Evolutionary conservation across 2,888 invertebrate species (phyloP).

Genomic region (Acanthococcus lagerstroemiae): DNA sequence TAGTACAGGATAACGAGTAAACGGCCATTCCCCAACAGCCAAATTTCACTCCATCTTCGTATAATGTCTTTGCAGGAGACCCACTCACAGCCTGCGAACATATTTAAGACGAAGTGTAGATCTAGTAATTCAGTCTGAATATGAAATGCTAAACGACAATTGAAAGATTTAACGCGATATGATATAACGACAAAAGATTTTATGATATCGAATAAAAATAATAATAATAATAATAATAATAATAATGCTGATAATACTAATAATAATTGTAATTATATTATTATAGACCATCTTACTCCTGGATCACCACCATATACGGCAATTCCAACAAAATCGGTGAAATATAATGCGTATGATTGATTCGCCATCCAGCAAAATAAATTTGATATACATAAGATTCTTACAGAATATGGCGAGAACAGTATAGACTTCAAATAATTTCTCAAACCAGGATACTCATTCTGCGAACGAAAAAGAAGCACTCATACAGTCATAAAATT

Average conservation of each 20-base stretch:
- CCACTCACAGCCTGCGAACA: constrained; percentile 58
- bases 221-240: too few species aligned
- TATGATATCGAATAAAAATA: neutral
- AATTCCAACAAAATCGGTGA: constrained; percentile 92
- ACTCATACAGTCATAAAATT: neutral
- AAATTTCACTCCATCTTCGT: constrained; percentile 85
- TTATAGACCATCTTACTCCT: too few species aligned
- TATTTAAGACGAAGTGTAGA: too few species aligned
- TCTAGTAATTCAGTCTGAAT: too few species aligned
- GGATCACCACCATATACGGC: constrained; percentile 78
- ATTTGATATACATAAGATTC: constrained; percentile 82
- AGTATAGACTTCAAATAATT: constrained; percentile 81
- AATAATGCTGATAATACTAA: too few species aligned
- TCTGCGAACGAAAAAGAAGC: neutral
- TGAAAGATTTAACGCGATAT: neutral
- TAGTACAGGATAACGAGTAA: constrained; percentile 87
- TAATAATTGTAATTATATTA: too few species aligned
- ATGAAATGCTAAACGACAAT: too few species aligned
- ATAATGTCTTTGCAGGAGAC: constrained; percentile 52
- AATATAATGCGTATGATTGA: constrained; percentile 90
- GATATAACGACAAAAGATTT: neutral
- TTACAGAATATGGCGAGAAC: constrained; percentile 76
- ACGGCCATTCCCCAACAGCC: constrained; percentile 96
- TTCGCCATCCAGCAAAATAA: constrained; percentile 98
- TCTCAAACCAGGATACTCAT: constrained; percentile 42